Evolutionary conservation across 2,113 vertebrate genomes (phyloP).

Genomic region (Scolopax mira): DNA sequence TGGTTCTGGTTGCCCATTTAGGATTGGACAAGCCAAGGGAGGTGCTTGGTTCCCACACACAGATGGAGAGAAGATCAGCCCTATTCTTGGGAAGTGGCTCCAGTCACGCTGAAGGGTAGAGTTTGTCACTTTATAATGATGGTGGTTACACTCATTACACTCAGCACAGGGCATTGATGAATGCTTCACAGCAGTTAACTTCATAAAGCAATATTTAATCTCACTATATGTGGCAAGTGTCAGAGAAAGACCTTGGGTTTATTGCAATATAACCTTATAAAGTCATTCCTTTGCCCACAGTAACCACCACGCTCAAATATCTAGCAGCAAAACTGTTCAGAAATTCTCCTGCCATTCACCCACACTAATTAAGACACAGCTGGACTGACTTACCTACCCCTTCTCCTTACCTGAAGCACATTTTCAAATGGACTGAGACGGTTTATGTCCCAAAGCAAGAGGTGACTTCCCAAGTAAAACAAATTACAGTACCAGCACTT

Average conservation of each 20-base stretch:
- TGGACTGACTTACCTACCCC: background rate
- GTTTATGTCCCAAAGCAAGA: background rate
- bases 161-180: background rate
- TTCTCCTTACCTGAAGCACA: background rate
- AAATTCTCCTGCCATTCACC: background rate
- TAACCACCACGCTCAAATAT: background rate
- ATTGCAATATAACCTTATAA: background rate
- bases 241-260: background rate
- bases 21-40: background rate
- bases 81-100: background rate
- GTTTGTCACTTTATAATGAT: background rate
- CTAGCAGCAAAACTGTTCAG: background rate
- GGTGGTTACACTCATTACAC: background rate
- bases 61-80: background rate
- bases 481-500: background rate
- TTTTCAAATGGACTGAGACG: background rate
- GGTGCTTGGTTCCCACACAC: background rate
- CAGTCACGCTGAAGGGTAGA: background rate
- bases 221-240: accelerated
- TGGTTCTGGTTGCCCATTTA: background rate
- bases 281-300: background rate
- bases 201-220: background rate
- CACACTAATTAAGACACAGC: background rate
- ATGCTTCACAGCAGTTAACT: background rate
- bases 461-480: background rate